Percentiles rank a stretch among this genome's conserved stretches.
Conservation (phyloP, 2,888 invertebrate species). For the Ochropleura leucogaster region DNA sequence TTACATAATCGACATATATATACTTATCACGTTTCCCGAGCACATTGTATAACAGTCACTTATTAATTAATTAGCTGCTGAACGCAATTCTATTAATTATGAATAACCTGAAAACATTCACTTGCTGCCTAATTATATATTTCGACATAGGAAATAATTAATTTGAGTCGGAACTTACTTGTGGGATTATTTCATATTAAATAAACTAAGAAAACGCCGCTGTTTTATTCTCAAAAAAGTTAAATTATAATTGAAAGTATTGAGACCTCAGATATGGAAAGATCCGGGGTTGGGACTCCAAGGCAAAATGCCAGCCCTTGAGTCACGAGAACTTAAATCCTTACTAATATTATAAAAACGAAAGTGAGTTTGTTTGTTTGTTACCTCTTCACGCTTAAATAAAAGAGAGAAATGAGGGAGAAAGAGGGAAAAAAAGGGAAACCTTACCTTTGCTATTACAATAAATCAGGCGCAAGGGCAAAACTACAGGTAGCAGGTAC, state of each 20-base stretch:
- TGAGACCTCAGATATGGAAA: too few species aligned
- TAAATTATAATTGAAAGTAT: background rate
- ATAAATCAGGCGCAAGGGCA: too few species aligned
- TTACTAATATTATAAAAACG: too few species aligned
- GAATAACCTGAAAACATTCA: conserved; percentile 60
- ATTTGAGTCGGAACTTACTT: conserved; percentile 24
- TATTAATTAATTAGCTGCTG: conserved; percentile 57
- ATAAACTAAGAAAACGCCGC: background rate
- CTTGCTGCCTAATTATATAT: conserved; percentile 52
- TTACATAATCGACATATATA: conserved; percentile 45
- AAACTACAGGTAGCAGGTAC: too few species aligned
- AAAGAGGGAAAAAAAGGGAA: too few species aligned
- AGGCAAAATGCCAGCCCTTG: too few species aligned
- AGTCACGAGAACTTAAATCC: too few species aligned
- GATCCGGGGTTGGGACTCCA: too few species aligned
- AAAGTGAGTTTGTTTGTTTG: too few species aligned
- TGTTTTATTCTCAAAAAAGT: background rate
- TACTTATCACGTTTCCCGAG: conserved; percentile 48
- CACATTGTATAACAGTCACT: conserved; percentile 48
- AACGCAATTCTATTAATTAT: conserved; percentile 59
- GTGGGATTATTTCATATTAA: background rate
- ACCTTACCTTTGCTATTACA: too few species aligned
- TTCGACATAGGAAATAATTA: conserved; percentile 66
- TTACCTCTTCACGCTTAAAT: too few species aligned
- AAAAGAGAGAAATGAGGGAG: too few species aligned